A percentile compares a stretch with the other conserved stretches of the same genome.
phyloP scores from a whole-genome alignment of 1,140 invertebrate genomes.

The Platorchestia sp. region DNA sequence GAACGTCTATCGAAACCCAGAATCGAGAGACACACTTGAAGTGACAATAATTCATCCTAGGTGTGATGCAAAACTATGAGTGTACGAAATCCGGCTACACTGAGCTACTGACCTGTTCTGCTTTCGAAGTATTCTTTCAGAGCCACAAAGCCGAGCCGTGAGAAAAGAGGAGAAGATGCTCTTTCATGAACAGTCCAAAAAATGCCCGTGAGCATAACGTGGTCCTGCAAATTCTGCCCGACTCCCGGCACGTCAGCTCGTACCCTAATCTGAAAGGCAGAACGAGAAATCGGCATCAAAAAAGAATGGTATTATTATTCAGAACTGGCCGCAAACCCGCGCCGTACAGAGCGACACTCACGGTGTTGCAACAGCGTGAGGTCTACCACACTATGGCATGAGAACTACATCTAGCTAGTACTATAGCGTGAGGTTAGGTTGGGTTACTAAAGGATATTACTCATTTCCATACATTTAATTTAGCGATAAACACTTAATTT shows the following conservation, averaged over 20 bases:
- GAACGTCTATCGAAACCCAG: no score
- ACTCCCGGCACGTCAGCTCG: background rate
- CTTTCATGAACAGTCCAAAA: conserved; percentile 71
- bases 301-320: no score
- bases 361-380: no score
- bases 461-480: no score
- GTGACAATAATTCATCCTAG: background rate
- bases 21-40: background rate
- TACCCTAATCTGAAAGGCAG: background rate
- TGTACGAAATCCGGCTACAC: background rate
- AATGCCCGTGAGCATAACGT: background rate
- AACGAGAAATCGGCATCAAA: background rate
- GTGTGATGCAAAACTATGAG: background rate
- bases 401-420: no score
- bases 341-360: no score
- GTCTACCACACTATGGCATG: no score
- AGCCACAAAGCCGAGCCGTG: background rate
- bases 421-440: no score
- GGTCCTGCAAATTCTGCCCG: background rate
- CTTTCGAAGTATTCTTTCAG: background rate
- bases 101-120: background rate
- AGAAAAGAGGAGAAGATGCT: background rate
- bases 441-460: no score
- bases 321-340: no score
- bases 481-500: no score